A percentile compares a stretch with the other conserved stretches of the same genome.
phyloP scores from a whole-genome alignment of 2,888 invertebrate species.

The Drosophila mimetica region DNA sequence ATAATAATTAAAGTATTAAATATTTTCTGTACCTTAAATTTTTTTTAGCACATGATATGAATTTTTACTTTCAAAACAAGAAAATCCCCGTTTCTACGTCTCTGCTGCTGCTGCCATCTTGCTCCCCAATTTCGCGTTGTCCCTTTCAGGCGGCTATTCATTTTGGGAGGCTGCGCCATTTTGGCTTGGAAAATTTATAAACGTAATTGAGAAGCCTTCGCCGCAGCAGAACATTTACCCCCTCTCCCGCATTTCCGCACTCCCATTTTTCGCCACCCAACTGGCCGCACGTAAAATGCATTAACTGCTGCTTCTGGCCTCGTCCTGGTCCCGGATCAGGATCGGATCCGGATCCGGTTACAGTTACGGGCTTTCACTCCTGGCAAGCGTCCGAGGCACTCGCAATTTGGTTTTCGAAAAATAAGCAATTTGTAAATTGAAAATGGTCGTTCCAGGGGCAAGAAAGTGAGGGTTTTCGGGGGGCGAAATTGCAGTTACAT shows the following conservation, averaged over 20 bases:
- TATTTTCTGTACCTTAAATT: too few relatives aligned
- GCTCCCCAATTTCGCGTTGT: constrained; percentile 3
- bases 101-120: neutral
- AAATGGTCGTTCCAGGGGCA: constrained; percentile 66
- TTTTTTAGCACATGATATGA: too few relatives aligned
- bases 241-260: neutral
- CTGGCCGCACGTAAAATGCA: constrained; percentile 77
- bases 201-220: constrained; percentile 74
- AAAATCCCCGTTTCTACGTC: neutral
- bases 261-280: constrained; percentile 11
- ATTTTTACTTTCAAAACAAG: neutral
- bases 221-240: constrained; percentile 27
- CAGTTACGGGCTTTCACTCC: constrained; percentile 28
- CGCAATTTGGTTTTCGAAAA: constrained; percentile 78
- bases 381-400: constrained; percentile 72
- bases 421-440: constrained; percentile 81
- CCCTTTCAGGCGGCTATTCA: constrained; percentile 62
- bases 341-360: constrained; percentile 35
- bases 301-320: constrained; percentile 63
- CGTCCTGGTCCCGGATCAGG: constrained; percentile 28
- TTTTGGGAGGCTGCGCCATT: constrained; percentile 72
- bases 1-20: too few relatives aligned
- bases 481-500: constrained; percentile 36
- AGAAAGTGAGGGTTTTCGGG: neutral
- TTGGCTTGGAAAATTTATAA: constrained; percentile 75